Evolutionary conservation across 2,888 invertebrate genomes (phyloP).

Genomic region (Ectemnius lituratus): DNA sequence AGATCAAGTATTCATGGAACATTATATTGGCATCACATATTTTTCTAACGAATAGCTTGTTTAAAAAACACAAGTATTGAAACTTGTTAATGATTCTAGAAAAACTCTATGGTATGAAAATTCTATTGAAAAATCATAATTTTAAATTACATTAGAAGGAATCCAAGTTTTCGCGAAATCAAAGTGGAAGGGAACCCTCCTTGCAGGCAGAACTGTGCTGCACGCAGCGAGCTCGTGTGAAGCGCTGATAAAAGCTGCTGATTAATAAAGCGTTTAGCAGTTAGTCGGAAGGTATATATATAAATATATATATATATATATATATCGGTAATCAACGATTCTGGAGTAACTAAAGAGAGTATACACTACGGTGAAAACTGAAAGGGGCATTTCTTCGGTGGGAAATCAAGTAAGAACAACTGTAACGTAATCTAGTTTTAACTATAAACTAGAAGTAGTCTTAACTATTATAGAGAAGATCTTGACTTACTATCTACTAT

Average conservation of each 20-base stretch:
- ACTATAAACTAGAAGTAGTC: too few relatives aligned
- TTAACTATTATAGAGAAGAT: too few relatives aligned
- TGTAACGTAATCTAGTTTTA: slow-evolving; percentile 18
- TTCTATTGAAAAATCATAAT: too few relatives aligned
- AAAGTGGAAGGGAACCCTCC: slow-evolving; percentile 33
- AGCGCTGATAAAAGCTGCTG: slow-evolving; percentile 75
- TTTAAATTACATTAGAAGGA: slow-evolving; percentile 20
- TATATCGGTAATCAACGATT: slow-evolving; percentile 44
- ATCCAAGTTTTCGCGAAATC: slow-evolving; percentile 15
- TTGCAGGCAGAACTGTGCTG: slow-evolving; percentile 67
- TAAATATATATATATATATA: too few relatives aligned
- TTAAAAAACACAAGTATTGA: too few relatives aligned
- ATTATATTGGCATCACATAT: too few relatives aligned
- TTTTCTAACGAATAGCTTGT: too few relatives aligned
- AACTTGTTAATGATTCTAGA: too few relatives aligned
- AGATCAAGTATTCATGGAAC: too few relatives aligned
- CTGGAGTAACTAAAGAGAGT: slow-evolving; percentile 55
- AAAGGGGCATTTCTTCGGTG: slow-evolving; percentile 48
- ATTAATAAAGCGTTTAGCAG: slow-evolving; percentile 72
- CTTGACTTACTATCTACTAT: neutral
- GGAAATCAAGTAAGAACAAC: slow-evolving; percentile 38
- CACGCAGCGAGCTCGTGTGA: slow-evolving; percentile 74
- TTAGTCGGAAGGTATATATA: slow-evolving; percentile 58
- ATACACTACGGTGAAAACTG: slow-evolving; percentile 59
- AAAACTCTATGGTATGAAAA: too few relatives aligned